These are phyloP conservation scores for Tetragonula clypearis DNA, from an alignment of 1,140 invertebrate genomes.

Conservation along the genomic window DNA sequence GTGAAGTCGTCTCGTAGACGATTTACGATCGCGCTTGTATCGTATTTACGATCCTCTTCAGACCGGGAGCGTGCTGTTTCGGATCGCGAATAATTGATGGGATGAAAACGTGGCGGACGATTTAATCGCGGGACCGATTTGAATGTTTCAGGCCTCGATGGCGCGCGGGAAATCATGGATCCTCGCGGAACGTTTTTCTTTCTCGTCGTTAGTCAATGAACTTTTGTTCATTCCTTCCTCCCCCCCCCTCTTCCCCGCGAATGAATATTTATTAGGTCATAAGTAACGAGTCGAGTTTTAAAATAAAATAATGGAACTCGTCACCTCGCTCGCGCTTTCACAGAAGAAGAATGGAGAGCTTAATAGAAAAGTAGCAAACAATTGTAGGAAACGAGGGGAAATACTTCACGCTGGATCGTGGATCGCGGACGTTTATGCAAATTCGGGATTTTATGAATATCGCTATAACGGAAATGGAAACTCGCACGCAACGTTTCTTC, in stretches of 20 bases:
- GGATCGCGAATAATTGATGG: conserved; percentile 26
- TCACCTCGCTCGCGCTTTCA: neutral
- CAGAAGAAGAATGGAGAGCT: neutral
- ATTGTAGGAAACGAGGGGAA: neutral
- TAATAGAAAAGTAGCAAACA: neutral
- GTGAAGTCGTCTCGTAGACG: neutral
- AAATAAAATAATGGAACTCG: neutral
- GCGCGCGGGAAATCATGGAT: neutral
- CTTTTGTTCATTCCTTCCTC: too few relatives aligned
- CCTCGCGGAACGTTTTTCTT: neutral
- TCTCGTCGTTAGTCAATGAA: neutral
- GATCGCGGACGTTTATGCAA: neutral
- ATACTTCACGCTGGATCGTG: neutral
- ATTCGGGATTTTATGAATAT: neutral
- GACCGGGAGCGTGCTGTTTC: neutral
- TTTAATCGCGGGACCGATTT: neutral
- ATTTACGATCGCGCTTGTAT: conserved; percentile 22
- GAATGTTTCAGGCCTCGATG: neutral
- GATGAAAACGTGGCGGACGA: neutral
- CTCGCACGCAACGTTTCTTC: neutral
- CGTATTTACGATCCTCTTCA: conserved; percentile 26
- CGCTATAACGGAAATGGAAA: neutral
- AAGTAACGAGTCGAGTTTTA: neutral
- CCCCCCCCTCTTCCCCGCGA: too few relatives aligned
- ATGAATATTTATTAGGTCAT: neutral